These are phyloP conservation scores for Elephantulus edwardii DNA, from an alignment of 2,113 vertebrate genomes.

Conservation along the genomic window DNA sequence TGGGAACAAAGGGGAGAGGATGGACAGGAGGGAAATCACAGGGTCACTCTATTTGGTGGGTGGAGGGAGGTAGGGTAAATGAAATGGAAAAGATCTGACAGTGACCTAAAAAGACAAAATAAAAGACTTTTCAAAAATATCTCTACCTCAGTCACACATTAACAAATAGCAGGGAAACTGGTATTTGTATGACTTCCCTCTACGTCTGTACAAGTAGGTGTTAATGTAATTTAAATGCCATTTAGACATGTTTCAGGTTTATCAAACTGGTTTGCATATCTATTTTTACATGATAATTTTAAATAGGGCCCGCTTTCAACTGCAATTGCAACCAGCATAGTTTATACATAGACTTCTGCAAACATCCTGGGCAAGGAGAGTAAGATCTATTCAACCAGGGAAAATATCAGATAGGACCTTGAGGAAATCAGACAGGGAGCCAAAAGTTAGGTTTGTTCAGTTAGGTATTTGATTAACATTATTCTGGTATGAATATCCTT, in stretches of 20 bases:
- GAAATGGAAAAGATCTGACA: no score
- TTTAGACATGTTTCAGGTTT: slow-evolving; percentile 70
- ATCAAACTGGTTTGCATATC: slow-evolving; percentile 45
- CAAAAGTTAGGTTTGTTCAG: neutral
- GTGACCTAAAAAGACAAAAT: no score
- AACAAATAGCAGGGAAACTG: slow-evolving; percentile 76
- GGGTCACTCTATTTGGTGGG: no score
- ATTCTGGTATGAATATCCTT: neutral
- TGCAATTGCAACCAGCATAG: slow-evolving; percentile 33
- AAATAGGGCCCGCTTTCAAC: slow-evolving; percentile 59
- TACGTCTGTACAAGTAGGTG: slow-evolving; percentile 72
- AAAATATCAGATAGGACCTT: neutral
- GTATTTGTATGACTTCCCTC: slow-evolving; percentile 78
- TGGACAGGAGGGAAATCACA: no score
- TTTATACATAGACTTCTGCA: neutral
- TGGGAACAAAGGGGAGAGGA: no score
- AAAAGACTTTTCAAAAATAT: no score
- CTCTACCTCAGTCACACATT: no score
- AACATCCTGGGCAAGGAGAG: neutral
- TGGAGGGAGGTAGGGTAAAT: no score
- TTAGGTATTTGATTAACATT: neutral
- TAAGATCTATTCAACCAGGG: neutral
- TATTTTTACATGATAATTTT: slow-evolving; percentile 58
- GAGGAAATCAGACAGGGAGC: neutral
- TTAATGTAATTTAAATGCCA: slow-evolving; percentile 82